Base-by-base conservation (phyloP, 2,797 vertebrate species). In the Octomys mimax region DNA sequence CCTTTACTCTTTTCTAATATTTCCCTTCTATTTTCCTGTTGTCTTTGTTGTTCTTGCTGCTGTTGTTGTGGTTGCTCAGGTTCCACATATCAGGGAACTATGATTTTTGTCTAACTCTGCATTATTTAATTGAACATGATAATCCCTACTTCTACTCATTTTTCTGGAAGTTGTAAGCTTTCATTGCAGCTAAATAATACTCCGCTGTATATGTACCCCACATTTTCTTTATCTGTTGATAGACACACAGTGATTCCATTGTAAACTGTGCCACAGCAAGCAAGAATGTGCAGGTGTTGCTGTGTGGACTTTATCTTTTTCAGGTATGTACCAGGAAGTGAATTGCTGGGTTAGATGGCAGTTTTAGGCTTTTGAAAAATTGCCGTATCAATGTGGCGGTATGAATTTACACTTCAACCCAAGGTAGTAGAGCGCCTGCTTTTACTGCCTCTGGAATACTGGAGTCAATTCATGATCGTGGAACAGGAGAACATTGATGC, bases 391-490 rank as follows among this genome's bases (percentile, higher is more conserved):
- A 78, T 9, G 9, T 18, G 16, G 7, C 7, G 16, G 13, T 49
- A 46, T 52, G 2, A 10, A 52, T 52, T 52, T 52, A 52, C 7
- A 78, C 52, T 78, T 78, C 14, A n/a, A n/a, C n/a, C n/a, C n/a
- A n/a, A 99, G 99, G 99, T 99, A 0, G 98, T 99, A 89, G 99
- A 99, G 97, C 98, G 99, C 52, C 99, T 99, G 52, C 96, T 99
- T 96, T 94, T 97, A 92, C 98, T 99, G 95, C 99, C 99, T 0
- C 96, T 97, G 92, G 99, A 99, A 54, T 99, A 99, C 98, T 99
- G 99, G 99, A 99, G 98, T 97, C 99, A 99, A 98, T 98, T 99
- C 98, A 98, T 99, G 98, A 99, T 99, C 98, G 98, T 99, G 28
- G 99, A 99, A 39, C 98, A 98, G 26, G 99, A 98, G 93, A 99